Conservation (phyloP, 2,888 invertebrate species). For the Patella depressa region DNA sequence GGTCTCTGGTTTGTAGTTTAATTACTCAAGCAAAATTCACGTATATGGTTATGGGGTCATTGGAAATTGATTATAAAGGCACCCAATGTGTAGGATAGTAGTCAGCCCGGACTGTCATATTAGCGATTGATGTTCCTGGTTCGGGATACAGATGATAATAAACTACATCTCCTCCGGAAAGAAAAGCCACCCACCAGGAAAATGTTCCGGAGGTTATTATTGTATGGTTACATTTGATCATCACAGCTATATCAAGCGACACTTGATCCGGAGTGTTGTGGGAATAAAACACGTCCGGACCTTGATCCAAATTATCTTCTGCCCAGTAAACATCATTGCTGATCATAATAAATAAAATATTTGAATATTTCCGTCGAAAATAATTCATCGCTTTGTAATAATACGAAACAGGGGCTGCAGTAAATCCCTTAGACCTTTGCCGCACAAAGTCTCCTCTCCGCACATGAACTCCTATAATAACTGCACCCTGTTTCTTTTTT, state of each 20-base stretch:
- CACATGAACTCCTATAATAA: slow-evolving; percentile 66
- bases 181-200: slow-evolving; percentile 72
- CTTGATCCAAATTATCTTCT: slow-evolving; percentile 48
- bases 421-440: slow-evolving; percentile 65
- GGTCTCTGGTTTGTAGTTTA: too few relatives aligned
- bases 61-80: slow-evolving; percentile 38
- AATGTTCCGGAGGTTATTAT: slow-evolving; percentile 70
- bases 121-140: slow-evolving; percentile 61
- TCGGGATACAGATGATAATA: slow-evolving; percentile 69
- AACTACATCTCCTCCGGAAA: slow-evolving; percentile 63
- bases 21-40: too few relatives aligned
- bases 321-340: slow-evolving; percentile 69
- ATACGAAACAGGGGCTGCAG: slow-evolving; percentile 64
- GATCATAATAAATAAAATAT: slow-evolving; percentile 68
- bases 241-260: slow-evolving; percentile 67
- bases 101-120: slow-evolving; percentile 60
- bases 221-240: slow-evolving; percentile 64
- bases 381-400: slow-evolving; percentile 62
- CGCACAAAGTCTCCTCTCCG: slow-evolving; percentile 69
- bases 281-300: slow-evolving; percentile 47
- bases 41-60: too few relatives aligned
- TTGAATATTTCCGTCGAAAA: slow-evolving; percentile 48
- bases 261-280: slow-evolving; percentile 40
- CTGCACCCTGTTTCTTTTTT: slow-evolving; percentile 33
- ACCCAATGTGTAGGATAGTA: slow-evolving; percentile 70